Evolutionary conservation across 2,113 vertebrate genomes (phyloP).

Genomic region (Trichomycterus rosablanca): DNA sequence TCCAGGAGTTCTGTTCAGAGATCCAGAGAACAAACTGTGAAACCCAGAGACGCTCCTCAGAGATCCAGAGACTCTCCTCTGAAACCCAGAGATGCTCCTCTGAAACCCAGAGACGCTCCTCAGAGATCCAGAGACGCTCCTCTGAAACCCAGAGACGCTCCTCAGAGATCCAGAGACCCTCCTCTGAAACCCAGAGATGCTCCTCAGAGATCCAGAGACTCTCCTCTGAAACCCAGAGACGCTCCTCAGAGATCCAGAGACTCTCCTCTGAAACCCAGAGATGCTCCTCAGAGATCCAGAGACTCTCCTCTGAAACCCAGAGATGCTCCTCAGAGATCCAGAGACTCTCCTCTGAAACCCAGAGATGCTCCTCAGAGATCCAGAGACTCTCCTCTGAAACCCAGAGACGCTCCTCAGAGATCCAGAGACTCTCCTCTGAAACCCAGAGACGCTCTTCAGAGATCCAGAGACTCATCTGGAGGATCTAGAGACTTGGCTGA

Average conservation of each 20-base stretch:
- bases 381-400: not conserved
- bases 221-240: too few species aligned
- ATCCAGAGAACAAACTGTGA: not conserved
- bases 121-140: not conserved
- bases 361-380: not conserved
- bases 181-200: not conserved
- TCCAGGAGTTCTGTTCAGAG: not conserved
- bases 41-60: not conserved
- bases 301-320: not conserved
- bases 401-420: too few species aligned
- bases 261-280: not conserved
- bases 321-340: not conserved
- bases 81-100: not conserved
- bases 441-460: not conserved
- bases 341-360: not conserved
- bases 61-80: not conserved
- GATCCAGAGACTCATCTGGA: not conserved
- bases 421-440: not conserved
- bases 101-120: not conserved
- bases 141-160: not conserved
- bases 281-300: not conserved
- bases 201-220: not conserved
- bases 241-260: not conserved
- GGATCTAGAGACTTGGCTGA: too few species aligned
- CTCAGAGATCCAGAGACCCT: not conserved